Base-by-base conservation (phyloP, 1,140 invertebrate genomes). In the Drosophila paulistorum region DNA sequence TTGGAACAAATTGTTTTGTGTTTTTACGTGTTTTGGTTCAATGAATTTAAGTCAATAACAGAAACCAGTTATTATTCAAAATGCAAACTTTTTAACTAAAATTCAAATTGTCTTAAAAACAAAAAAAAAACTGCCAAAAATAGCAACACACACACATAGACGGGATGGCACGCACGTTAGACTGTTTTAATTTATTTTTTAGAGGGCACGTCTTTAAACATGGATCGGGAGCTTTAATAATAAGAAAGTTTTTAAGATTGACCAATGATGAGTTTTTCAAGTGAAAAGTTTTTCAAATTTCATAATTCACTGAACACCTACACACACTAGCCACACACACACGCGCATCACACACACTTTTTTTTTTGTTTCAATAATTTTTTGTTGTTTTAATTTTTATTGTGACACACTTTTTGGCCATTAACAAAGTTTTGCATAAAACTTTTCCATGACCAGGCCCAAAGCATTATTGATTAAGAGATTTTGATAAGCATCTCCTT, bases 61-160 rank as follows among this genome's bases (percentile, higher is more conserved):
- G 6, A 87, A 87, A 87, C 83, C 79, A 77, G 84, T 87, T 89
- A 75, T 65, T 59, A 76, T 71, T 74, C 68, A 23, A 77, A 66
- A 79, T 87, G 71, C 79, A 66, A 83, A 85, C 74, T 78, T 67
- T 30, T 68, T 51, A 83, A 71, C 62, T 61, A 48, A 79, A 76
- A 79, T 81, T 45, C 64, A 79, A 79, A 79, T 70, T 60, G 26
- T 77, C 10, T 67, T 37, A 11, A 39, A 11, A 59, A 66, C 42
- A 59, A 17, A 59, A 66, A 51, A 59, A 17, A 39, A 66, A 51
- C 54, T 65, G 67, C 65, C 61, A 68, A 48, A 42, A 61, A 70
- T 35, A 7, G 33, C 59, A 14, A 39, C 72, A 41, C 58, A 60
- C 60, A 41, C 55, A 41, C 20, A 62, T 17, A 37, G 7, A 17